Conservation (phyloP, 2,113 vertebrate species). For the Coptodon rendalli region DNA sequence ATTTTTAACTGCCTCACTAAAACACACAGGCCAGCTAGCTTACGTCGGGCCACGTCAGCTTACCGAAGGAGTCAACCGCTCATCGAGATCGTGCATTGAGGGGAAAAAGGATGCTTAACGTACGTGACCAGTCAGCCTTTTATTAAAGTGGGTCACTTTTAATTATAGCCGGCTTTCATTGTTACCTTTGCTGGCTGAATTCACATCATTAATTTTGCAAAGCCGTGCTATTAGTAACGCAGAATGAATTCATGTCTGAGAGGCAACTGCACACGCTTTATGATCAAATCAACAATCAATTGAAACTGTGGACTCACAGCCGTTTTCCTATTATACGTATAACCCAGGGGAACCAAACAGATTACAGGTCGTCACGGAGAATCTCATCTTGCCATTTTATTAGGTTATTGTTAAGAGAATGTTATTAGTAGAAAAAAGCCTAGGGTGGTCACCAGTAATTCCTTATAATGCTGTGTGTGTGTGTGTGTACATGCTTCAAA, state of each 20-base stretch:
- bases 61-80: neutral
- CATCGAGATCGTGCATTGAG: neutral
- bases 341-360: constrained; percentile 13
- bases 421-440: constrained; percentile 35
- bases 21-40: constrained; percentile 17
- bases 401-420: constrained; percentile 14
- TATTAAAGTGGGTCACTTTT: neutral
- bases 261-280: neutral
- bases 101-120: neutral
- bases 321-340: constrained; percentile 5
- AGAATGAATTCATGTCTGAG: neutral
- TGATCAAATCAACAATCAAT: constrained; percentile 39
- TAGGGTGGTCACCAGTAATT: neutral
- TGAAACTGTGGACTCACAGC: neutral
- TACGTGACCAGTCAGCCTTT: neutral
- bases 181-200: neutral
- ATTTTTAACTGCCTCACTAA: constrained; percentile 37
- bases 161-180: neutral
- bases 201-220: neutral
- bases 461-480: neutral
- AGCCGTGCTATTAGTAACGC: neutral
- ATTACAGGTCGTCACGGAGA: neutral
- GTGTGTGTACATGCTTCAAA: neutral
- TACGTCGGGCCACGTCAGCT: neutral
- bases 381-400: constrained; percentile 8